Base-by-base conservation (phyloP, 2,888 invertebrate species). In the Patella caerulea region DNA sequence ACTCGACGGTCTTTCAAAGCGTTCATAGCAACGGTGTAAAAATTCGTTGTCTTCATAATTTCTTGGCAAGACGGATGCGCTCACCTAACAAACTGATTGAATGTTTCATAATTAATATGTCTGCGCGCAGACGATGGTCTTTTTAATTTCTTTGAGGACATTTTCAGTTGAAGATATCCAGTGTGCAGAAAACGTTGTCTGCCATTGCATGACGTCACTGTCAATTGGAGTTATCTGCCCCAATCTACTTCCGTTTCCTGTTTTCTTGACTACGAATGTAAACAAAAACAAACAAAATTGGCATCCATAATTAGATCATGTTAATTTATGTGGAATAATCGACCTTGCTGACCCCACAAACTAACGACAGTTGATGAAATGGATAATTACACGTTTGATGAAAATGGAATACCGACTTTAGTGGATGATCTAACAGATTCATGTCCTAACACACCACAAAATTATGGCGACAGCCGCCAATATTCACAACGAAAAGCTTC, bases 111-210 rank as follows among this genome's bases (percentile, higher is more conserved):
- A 79, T 85, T 87, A 11, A 90, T 88, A 75, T 87, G 85, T 78
- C 89, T 84, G 72, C 88, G 84, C 14, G 89, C 88, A 24, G 88
- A 89, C 7, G 90, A 89, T n/a, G 90, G 89, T 54, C 87, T 81
- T 81, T 88, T 89, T 12, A 79, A 74, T 29, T 77, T 83, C 72
- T 71, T 78, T 15, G 78, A 78, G 72, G 82, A 78, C 85, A 86
- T 86, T 71, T 34, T 80, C 45, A 45, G 45, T 45, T 45, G 45
- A 45, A 45, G 45, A 9, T 45, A 9, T 45, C 45, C 1, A 45
- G 45, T 45, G 45, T 0, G 9, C 45, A 45, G 45, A 45, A 45
- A 45, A 45, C 45, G 45, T 1, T 45, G 45, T 45, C 45, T 45
- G 45, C 45, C 45, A 45, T 45, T 45, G 45, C 45, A 45, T 9